Evolutionary conservation across 2,888 invertebrate genomes (phyloP), one percentile per base, ranked within the genome.

Genomic region (Hydrotaea cyrtoneurina): DNA sequence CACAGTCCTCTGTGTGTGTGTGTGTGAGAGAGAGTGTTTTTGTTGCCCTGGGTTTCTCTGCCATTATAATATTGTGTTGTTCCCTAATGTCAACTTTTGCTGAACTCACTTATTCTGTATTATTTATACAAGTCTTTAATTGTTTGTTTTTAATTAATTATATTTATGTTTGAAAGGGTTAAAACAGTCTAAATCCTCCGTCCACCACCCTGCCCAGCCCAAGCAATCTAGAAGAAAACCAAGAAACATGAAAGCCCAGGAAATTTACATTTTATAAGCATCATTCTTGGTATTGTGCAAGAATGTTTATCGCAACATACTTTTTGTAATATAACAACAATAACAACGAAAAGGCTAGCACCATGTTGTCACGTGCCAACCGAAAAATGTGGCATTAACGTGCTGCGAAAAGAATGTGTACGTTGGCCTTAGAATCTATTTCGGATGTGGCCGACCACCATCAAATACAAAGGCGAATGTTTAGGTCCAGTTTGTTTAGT

Each of bases 91-190:
- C 50, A 74, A 78, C 74, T 69, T 75, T 74, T 17, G 73, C 46
- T 53, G 71, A 78, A 76, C 78, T 72, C 75, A 31, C 39, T 78
- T 78, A 57, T 59, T 59, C 53, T 74, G 19, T 57, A 1, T 39
- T 74, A 82, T 75, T 75, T 78, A 64, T 75, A 75, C 53, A 66
- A 53, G 71, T 46, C 26, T 62, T 73, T 43, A 82, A 62, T 43
- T 82, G 62, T 83, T 83, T 76, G 46, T 55, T 79, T 75, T 83
- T 76, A 83, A 79, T 79, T 83, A 83, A 78, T 79, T 71, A 64
- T 64, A 26, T 72, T 78, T 50, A 23, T 62, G 59, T 78, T 53
- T 13, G 15, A 69, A 69, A 69, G 46, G 46, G 69, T 43, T 69
- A 69, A 31, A 23, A 4, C 2, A 21, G 66, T 1, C 31, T 62